Evolutionary conservation across 2,888 invertebrate species (phyloP).

Genomic region (Panzeria rudis): DNA sequence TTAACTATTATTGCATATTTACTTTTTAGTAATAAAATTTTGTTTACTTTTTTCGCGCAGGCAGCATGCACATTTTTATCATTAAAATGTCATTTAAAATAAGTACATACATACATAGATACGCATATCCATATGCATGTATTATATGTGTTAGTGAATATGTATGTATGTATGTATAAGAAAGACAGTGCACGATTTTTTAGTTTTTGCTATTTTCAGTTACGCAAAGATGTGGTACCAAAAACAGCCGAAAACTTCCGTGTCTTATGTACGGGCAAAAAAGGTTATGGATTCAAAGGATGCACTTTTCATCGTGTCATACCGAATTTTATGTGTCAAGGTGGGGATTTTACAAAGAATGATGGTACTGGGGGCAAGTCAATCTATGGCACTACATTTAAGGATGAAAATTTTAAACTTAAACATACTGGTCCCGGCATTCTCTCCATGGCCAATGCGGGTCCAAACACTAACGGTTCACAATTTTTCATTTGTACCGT

Average conservation of each 20-base stretch:
- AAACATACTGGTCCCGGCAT: conserved; percentile 95
- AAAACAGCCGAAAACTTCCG: conserved; percentile 98
- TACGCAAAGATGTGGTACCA: conserved; percentile 75
- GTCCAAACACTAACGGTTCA: conserved; percentile 96
- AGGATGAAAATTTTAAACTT: conserved; percentile 96
- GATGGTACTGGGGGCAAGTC: conserved; percentile 97
- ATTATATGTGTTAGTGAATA: too few relatives aligned
- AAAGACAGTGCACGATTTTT: background rate
- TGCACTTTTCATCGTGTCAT: conserved; percentile 96
- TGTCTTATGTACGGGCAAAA: conserved; percentile 95
- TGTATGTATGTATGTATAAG: background rate
- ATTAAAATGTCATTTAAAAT: background rate
- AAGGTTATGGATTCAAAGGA: conserved; percentile 95
- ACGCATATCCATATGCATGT: background rate
- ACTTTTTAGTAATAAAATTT: too few relatives aligned
- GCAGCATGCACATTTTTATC: background rate
- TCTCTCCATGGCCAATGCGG: conserved; percentile 97
- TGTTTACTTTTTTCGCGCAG: background rate
- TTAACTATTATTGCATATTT: too few relatives aligned
- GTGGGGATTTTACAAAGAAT: conserved; percentile 96
- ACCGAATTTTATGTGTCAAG: conserved; percentile 98
- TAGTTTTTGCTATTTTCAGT: conserved; percentile 66
- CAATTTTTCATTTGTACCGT: conserved; percentile 97
- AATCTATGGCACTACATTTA: conserved; percentile 96
- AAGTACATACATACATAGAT: background rate